These are phyloP conservation scores for Mormoops blainvillei DNA, from an alignment of 2,113 vertebrate genomes.

Conservation along the genomic window DNA sequence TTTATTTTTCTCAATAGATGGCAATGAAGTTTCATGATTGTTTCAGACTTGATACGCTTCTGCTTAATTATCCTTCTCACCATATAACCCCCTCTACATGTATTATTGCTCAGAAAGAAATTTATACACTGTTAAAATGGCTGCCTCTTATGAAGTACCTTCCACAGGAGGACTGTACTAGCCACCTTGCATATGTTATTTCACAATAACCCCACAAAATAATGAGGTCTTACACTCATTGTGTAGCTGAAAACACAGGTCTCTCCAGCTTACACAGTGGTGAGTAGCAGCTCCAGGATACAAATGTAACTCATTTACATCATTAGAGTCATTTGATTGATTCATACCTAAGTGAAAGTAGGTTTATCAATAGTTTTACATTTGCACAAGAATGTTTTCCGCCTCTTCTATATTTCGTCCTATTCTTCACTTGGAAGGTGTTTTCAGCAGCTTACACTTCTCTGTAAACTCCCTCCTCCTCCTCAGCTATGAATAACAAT, in stretches of 20 bases:
- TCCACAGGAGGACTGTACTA: not conserved
- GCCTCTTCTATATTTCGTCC: not conserved
- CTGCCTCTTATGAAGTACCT: not conserved
- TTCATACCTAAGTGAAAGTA: not conserved
- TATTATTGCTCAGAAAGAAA: constrained; percentile 2
- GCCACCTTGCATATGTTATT: not conserved
- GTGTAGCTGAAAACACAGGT: not conserved
- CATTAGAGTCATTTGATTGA: not conserved
- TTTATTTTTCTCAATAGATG: constrained; percentile 55
- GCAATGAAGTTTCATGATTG: constrained; percentile 52
- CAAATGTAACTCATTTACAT: not conserved
- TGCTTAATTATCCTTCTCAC: constrained; percentile 59
- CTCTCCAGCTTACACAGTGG: not conserved
- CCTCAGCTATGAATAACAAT: not conserved
- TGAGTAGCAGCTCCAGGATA: not conserved
- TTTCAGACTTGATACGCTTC: constrained; percentile 43
- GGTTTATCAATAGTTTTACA: not conserved
- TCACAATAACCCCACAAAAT: not conserved
- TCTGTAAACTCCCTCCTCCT: not conserved
- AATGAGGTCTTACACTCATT: too few relatives aligned
- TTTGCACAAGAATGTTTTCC: not conserved
- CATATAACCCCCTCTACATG: not conserved
- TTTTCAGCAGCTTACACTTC: not conserved
- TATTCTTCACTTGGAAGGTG: not conserved
- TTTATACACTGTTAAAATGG: not conserved